A percentile compares a stretch with the other conserved stretches of the same genome.
phyloP scores from a whole-genome alignment of 92 coral and sea anemone genomes.

The Meandrina meandrites region DNA sequence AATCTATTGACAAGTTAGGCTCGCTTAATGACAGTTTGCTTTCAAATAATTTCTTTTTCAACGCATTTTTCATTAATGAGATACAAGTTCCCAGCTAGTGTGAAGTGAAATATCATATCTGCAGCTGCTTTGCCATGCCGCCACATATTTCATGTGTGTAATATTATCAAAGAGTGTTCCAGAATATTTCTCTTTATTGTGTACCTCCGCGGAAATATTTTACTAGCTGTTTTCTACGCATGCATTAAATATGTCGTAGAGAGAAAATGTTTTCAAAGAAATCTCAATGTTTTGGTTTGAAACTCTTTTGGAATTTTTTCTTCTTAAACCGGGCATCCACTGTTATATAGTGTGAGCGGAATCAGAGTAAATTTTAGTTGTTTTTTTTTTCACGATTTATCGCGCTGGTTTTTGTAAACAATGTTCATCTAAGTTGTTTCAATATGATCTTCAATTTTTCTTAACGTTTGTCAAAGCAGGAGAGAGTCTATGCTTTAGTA shows the following conservation, averaged over 20 bases:
- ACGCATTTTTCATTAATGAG: background rate
- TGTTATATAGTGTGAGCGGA: background rate
- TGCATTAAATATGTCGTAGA: background rate
- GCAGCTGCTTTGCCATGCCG: background rate
- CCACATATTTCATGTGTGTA: background rate
- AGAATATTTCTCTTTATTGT: background rate
- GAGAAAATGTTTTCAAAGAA: background rate
- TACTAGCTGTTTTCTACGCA: background rate
- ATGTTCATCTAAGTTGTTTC: background rate
- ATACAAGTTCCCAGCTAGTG: background rate
- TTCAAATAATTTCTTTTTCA: background rate
- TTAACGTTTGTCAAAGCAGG: background rate
- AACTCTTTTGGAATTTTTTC: background rate
- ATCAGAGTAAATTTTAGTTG: background rate
- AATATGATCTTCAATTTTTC: background rate
- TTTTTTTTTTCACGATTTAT: background rate
- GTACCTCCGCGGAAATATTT: background rate
- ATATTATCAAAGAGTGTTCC: conserved; percentile 5
- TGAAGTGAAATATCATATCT: background rate
- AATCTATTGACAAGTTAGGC: background rate
- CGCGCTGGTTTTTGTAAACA: conserved; percentile 12
- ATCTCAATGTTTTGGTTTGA: background rate
- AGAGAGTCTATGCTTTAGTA: background rate
- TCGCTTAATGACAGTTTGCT: background rate
- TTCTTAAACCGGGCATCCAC: background rate